phyloP scores from a whole-genome alignment of 1,140 invertebrate species.

The Drosophila tsacasi region DNA sequence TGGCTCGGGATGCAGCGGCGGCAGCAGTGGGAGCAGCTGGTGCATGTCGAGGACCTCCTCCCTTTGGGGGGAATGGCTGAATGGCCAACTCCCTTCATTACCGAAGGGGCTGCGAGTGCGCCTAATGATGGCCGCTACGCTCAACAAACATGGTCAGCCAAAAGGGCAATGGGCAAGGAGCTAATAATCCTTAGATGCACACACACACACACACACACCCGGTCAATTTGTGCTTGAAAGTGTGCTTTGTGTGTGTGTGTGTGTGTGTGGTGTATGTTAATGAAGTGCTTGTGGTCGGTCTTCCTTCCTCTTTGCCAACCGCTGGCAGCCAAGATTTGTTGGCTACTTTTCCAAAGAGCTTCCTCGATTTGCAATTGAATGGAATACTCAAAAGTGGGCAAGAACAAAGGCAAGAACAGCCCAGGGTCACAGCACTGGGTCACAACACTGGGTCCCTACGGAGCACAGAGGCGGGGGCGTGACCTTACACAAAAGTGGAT shows the following conservation, averaged over 20 bases:
- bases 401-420: constrained; percentile 2
- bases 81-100: constrained; percentile 16
- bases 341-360: constrained; percentile 32
- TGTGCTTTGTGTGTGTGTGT: neutral
- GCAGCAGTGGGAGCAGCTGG: neutral
- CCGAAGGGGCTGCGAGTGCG: constrained; percentile 33
- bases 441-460: constrained; percentile 1
- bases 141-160: constrained; percentile 30
- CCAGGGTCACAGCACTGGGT: neutral
- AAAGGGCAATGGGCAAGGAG: constrained; percentile 48
- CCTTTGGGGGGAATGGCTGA: too few species aligned
- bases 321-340: constrained; percentile 18
- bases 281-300: constrained; percentile 57
- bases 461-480: constrained; percentile 56
- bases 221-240: constrained; percentile 41
- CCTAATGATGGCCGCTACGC: constrained; percentile 33
- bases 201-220: constrained; percentile 2
- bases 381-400: constrained; percentile 26
- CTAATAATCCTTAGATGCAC: constrained; percentile 47
- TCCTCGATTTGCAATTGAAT: constrained; percentile 60
- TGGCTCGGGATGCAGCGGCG: neutral
- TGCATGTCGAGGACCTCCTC: constrained; percentile 7
- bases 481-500: constrained; percentile 74
- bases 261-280: constrained; percentile 43
- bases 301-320: constrained; percentile 5